Evolutionary conservation across 2,888 invertebrate genomes (phyloP).

Genomic region (Hydroisotoma schaefferi): DNA sequence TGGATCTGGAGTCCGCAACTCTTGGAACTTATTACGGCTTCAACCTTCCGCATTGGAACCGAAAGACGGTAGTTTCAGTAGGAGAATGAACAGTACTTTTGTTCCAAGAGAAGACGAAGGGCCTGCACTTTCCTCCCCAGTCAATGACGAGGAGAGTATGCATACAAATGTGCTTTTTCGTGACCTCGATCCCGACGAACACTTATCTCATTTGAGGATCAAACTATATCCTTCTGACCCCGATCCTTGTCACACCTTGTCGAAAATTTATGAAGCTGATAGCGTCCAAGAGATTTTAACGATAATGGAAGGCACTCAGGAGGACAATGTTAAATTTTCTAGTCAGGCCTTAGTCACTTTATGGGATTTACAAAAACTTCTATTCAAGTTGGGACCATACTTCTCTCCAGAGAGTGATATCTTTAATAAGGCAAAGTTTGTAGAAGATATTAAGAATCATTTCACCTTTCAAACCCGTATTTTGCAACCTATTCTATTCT

Average conservation of each 20-base stretch:
- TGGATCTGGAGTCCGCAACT: too few relatives aligned
- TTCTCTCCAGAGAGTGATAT: conserved; percentile 34
- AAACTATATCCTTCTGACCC: conserved; percentile 23
- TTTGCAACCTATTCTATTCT: conserved; percentile 22
- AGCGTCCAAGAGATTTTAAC: conserved; percentile 36
- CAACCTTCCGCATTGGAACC: too few relatives aligned
- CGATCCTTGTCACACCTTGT: not conserved
- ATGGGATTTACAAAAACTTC: conserved; percentile 44
- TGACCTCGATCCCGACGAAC: conserved; percentile 14
- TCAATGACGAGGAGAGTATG: too few relatives aligned
- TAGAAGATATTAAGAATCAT: conserved; percentile 24
- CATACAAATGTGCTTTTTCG: too few relatives aligned
- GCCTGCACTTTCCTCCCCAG: too few relatives aligned
- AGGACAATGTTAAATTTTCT: conserved; percentile 19
- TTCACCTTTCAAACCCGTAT: conserved; percentile 30
- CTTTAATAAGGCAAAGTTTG: conserved; percentile 21
- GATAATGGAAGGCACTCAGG: conserved; percentile 11
- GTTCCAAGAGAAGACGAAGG: too few relatives aligned
- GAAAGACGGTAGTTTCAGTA: too few relatives aligned
- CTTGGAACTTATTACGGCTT: too few relatives aligned
- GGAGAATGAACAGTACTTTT: too few relatives aligned
- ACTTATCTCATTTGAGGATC: conserved; percentile 21
- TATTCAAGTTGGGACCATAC: conserved; percentile 28
- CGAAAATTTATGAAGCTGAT: conserved; percentile 26
- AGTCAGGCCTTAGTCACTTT: conserved; percentile 41